Percentiles rank a stretch among this genome's conserved stretches.
These are phyloP conservation scores for Alloscopus bannaensis DNA, from an alignment of 2,888 invertebrate species.

Conservation along the genomic window DNA sequence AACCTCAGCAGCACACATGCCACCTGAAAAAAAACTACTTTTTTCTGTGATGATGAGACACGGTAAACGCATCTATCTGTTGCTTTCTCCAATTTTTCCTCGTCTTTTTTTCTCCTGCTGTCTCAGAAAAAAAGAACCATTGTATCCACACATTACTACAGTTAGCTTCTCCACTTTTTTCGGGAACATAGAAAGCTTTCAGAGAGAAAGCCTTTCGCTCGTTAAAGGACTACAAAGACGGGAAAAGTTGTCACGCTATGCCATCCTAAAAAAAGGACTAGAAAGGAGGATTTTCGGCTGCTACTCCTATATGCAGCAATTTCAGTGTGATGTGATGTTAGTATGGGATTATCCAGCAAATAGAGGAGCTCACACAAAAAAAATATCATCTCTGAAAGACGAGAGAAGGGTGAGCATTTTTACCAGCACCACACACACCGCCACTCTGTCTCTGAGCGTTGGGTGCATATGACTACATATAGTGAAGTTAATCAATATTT, in stretches of 20 bases:
- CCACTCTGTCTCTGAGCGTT: conserved; percentile 8
- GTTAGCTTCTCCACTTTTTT: background rate
- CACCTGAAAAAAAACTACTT: no score
- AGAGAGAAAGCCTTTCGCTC: conserved; percentile 3
- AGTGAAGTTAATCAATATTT: conserved; percentile 42
- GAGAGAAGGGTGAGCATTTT: background rate
- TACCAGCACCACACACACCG: background rate
- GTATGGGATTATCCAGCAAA: conserved; percentile 36
- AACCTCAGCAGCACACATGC: conserved; percentile 8
- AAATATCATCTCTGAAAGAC: no score
- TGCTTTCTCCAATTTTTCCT: conserved; percentile 38
- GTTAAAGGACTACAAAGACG: background rate
- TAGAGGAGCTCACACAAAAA: no score
- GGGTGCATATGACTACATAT: background rate
- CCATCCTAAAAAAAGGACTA: conserved; percentile 3
- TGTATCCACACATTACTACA: no score
- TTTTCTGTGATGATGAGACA: conserved; percentile 18
- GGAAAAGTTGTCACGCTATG: conserved; percentile 1
- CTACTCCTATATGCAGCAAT: background rate
- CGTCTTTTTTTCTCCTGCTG: background rate
- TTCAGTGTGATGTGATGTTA: conserved; percentile 21
- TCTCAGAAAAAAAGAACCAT: background rate
- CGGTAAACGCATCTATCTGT: conserved; percentile 46
- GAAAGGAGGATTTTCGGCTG: no score
- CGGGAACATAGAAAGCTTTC: background rate